Evolutionary conservation across 2,797 vertebrate species (phyloP).

Genomic region (Acrossocheilus wenchowensis): DNA sequence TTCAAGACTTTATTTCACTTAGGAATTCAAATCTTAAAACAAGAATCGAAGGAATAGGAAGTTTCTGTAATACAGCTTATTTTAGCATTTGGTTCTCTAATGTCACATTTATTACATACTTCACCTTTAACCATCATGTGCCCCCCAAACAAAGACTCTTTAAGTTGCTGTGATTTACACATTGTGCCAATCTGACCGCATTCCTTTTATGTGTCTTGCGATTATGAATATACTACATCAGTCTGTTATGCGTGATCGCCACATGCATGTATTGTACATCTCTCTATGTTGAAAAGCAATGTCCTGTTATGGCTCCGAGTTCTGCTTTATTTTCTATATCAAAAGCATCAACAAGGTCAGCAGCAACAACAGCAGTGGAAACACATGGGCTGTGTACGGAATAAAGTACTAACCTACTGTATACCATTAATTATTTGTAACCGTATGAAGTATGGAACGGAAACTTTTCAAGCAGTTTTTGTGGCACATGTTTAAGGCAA

Average conservation of each 20-base stretch:
- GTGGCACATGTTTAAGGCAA: slow-evolving; percentile 17
- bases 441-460: neutral
- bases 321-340: slow-evolving; percentile 9
- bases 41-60: neutral
- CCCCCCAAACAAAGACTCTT: slow-evolving; percentile 4
- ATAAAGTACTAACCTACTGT: neutral
- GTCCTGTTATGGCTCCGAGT: neutral
- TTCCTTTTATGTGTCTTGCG: slow-evolving; percentile 48
- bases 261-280: slow-evolving; percentile 56
- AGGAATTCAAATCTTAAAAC: neutral
- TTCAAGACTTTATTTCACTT: neutral
- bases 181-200: slow-evolving; percentile 57
- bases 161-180: slow-evolving; percentile 41
- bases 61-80: neutral
- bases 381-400: slow-evolving; percentile 8
- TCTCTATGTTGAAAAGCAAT: slow-evolving; percentile 18
- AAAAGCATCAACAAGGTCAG: slow-evolving; percentile 26
- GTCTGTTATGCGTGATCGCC: slow-evolving; percentile 52
- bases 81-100: neutral
- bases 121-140: slow-evolving; percentile 27
- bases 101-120: slow-evolving; percentile 24
- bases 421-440: neutral
- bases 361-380: slow-evolving; percentile 1
- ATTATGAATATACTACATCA: slow-evolving; percentile 52
- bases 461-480: neutral